Evolutionary conservation across 2,113 vertebrate genomes (phyloP).

Genomic region (Donacobius atricapilla): DNA sequence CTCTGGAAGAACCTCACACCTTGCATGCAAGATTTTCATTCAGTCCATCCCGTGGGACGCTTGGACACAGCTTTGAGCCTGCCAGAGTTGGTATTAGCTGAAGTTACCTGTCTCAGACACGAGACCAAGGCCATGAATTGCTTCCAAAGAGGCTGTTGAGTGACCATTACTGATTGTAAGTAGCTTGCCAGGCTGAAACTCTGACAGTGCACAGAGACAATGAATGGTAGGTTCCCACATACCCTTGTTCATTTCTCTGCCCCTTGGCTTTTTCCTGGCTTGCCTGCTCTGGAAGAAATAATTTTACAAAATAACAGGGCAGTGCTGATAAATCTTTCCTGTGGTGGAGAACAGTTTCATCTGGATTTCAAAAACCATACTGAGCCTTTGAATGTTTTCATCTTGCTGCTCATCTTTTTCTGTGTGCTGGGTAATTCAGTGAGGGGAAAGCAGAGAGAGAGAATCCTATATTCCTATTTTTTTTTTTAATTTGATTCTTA

Average conservation of each 20-base stretch:
- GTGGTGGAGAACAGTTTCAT: background rate
- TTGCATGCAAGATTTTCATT: background rate
- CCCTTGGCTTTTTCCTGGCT: background rate
- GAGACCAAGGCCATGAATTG: background rate
- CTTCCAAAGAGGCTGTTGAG: background rate
- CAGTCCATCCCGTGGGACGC: too few relatives aligned
- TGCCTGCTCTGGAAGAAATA: background rate
- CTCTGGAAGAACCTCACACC: too few relatives aligned
- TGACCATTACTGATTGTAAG: background rate
- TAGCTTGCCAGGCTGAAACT: background rate
- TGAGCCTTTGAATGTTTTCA: background rate
- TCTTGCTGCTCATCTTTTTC: background rate
- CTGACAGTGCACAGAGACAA: background rate
- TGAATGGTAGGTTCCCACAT: background rate
- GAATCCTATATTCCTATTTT: background rate
- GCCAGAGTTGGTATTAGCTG: background rate
- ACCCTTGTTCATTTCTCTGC: background rate
- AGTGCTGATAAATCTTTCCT: background rate
- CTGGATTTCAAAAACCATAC: background rate
- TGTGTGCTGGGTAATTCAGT: background rate
- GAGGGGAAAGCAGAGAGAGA: background rate
- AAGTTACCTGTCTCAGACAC: fast-evolving
- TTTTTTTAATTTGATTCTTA: background rate
- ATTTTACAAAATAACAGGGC: background rate
- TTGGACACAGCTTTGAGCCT: background rate